These are phyloP conservation scores for Hydrotaea diabolus DNA, from an alignment of 2,888 invertebrate species.

Conservation along the genomic window DNA sequence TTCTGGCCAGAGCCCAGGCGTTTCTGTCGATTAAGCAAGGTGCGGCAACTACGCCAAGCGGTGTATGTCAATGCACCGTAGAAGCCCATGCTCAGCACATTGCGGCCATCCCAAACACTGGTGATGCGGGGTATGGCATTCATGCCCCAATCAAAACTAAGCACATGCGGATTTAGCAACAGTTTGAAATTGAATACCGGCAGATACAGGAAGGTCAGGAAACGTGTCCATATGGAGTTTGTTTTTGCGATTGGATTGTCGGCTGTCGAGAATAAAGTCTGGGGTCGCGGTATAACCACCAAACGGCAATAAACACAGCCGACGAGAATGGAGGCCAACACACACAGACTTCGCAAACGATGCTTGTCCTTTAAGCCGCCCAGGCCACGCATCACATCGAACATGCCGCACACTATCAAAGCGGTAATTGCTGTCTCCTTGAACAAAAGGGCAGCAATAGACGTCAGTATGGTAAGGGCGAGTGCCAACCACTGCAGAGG, in stretches of 20 bases:
- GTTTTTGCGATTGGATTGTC: conserved; percentile 98
- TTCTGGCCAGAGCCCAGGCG: conserved; percentile 47
- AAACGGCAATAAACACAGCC: conserved; percentile 89
- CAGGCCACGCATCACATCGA: conserved; percentile 87
- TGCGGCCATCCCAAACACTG: conserved; percentile 89
- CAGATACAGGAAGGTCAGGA: conserved; percentile 94
- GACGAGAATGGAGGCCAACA: conserved; percentile 85
- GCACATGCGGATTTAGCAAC: conserved; percentile 90
- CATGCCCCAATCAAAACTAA: conserved; percentile 99
- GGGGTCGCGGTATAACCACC: conserved; percentile 87
- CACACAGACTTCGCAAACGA: conserved; percentile 86
- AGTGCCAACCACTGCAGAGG: conserved; percentile 84
- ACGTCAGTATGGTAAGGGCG: conserved; percentile 84
- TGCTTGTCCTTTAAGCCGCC: conserved; percentile 82
- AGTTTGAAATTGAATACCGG: conserved; percentile 95
- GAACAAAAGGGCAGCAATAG: conserved; percentile 92
- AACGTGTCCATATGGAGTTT: conserved; percentile 88
- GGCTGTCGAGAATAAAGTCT: conserved; percentile 90
- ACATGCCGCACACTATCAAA: conserved; percentile 92
- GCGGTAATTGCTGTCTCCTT: conserved; percentile 98
- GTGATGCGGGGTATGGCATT: conserved; percentile 94
- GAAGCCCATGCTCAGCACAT: conserved; percentile 88
- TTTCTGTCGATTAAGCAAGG: conserved; percentile 67
- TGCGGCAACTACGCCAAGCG: conserved; percentile 74
- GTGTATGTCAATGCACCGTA: conserved; percentile 83